phyloP scores from a whole-genome alignment of 2,113 vertebrate genomes.

The Triplophysa dalaica region DNA sequence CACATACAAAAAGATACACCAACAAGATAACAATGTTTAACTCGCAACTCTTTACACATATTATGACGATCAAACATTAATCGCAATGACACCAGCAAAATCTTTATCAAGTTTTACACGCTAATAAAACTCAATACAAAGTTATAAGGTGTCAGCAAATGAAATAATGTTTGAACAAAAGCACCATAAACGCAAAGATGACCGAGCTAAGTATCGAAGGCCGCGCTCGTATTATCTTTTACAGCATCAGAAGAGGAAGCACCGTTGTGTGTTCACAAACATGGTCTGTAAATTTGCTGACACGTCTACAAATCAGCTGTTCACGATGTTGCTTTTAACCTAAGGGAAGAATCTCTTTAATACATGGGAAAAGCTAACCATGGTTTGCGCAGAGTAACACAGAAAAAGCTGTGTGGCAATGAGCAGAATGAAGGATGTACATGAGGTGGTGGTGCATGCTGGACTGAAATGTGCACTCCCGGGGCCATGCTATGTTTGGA shows the following conservation, averaged over 20 bases:
- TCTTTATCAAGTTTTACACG: slow-evolving; percentile 17
- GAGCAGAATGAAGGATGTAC: background rate
- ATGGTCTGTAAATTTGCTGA: slow-evolving; percentile 33
- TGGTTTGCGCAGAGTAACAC: background rate
- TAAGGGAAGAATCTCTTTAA: background rate
- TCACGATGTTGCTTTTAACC: slow-evolving; percentile 18
- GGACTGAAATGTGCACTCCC: background rate
- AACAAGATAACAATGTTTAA: slow-evolving; percentile 23
- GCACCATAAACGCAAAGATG: slow-evolving; percentile 28
- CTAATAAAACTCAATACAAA: slow-evolving; percentile 40
- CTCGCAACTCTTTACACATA: background rate
- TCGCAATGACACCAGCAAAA: slow-evolving; percentile 8
- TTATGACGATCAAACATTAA: slow-evolving; percentile 16
- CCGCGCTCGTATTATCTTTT: background rate
- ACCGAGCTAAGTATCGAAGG: slow-evolving; percentile 10
- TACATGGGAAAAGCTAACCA: slow-evolving; percentile 48
- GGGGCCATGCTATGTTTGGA: background rate
- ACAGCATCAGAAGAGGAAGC: slow-evolving; percentile 42
- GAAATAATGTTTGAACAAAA: slow-evolving; percentile 28
- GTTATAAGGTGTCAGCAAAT: slow-evolving; percentile 13
- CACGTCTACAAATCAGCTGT: background rate
- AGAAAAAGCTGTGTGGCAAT: background rate
- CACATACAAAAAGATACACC: slow-evolving; percentile 1
- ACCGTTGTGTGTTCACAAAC: slow-evolving; percentile 46
- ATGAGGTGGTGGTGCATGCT: background rate